Conservation (phyloP, 2,113 vertebrate genomes). For the Coregonus clupeaformis region DNA sequence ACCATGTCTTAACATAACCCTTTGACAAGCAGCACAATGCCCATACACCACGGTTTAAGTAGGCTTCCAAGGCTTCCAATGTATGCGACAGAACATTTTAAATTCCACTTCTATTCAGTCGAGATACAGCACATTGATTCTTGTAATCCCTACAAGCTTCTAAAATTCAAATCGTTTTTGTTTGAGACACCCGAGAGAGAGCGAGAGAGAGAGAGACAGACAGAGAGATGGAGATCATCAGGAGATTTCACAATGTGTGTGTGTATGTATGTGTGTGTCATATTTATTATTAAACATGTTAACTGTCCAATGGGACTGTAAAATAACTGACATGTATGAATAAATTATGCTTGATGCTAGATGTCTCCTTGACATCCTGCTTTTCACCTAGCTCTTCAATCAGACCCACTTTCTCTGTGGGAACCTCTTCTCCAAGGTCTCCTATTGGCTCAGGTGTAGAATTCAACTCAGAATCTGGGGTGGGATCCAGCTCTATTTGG, state of each 20-base stretch:
- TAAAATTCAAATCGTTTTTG: neutral
- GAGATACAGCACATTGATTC: neutral
- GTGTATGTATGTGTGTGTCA: neutral
- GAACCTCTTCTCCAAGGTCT: too few relatives aligned
- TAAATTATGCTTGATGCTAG: neutral
- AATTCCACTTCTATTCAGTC: neutral
- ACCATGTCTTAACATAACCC: neutral
- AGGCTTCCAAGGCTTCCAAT: neutral
- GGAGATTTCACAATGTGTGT: constrained; percentile 13
- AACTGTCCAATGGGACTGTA: neutral
- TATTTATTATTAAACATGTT: neutral
- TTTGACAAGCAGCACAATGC: neutral
- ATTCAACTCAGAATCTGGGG: too few relatives aligned
- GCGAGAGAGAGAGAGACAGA: too few relatives aligned
- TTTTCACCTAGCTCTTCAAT: too few relatives aligned
- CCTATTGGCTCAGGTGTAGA: too few relatives aligned
- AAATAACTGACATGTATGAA: neutral
- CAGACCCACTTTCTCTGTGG: too few relatives aligned
- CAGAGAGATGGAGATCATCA: neutral
- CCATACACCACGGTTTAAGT: neutral
- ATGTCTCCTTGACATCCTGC: too few relatives aligned
- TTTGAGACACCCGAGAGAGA: too few relatives aligned
- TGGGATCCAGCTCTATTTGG: too few relatives aligned
- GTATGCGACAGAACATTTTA: neutral
- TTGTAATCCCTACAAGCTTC: neutral